Evolutionary conservation across 2,888 invertebrate species (phyloP), one percentile per base, ranked within the genome.

Genomic region (Clitarchus hookeri): DNA sequence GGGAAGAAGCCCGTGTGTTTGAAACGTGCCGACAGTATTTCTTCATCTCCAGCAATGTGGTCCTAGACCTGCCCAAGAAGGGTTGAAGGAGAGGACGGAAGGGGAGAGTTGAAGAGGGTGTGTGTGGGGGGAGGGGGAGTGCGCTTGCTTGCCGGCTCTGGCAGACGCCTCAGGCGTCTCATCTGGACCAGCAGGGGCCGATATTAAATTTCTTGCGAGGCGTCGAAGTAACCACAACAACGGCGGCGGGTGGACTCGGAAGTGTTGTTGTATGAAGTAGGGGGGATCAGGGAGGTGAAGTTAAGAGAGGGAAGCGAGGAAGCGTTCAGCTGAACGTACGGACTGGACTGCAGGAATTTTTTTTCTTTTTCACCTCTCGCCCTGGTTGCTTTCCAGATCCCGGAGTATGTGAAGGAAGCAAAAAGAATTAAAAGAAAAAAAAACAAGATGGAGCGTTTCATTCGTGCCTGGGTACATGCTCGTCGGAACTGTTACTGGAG

Each of bases 171-270:
- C 65, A 23, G 65, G 65, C n/a, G 65, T 8, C 65, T n/a, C 65
- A 65, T 65, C 65, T n/a, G 65, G 65, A n/a, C 19, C 23, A 65
- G 65, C 65, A 8, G 65, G n/a, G n/a, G n/a, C 65, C n/a, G 65
- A 65, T 65, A 65, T 65, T 65, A 65, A 65, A 65, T 65, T 65
- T 65, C 65, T 65, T 65, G 65, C 65, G 65, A 65, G 65, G 65
- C 65, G 65, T 65, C 65, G 23, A 65, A 23, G 65, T 65, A n/a
- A n/a, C 65, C 65, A 65, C 65, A 65, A n/a, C 65, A 65, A 65
- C n/a, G 65, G 65, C 19, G 23, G 65, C 13, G 19, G 0, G 65
- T 23, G 13, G 65, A 23, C 65, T 11, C 19, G 36, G 53, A 65
- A 65, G 65, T 65, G 65, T 65, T 65, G 8, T 6, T 23, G n/a